Evolutionary conservation across 2,888 invertebrate genomes (phyloP).

Genomic region (Matsumyia berberina): DNA sequence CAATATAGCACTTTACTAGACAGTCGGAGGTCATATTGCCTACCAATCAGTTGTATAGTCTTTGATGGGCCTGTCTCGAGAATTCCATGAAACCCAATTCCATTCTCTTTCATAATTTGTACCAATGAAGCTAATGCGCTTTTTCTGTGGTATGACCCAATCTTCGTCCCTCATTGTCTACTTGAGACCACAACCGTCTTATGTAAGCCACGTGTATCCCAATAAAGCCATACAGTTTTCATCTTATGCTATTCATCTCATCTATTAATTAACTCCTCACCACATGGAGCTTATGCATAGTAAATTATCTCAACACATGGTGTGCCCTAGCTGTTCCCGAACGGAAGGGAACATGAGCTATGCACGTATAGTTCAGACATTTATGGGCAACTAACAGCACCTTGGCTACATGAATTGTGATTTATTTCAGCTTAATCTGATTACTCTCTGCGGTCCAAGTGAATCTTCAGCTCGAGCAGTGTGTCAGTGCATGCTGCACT

Average conservation of each 20-base stretch:
- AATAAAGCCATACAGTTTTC: not conserved
- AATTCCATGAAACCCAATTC: not conserved
- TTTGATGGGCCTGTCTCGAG: not conserved
- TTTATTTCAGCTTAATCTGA: conserved; percentile 55
- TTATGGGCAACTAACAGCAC: conserved; percentile 4
- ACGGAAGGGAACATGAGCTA: conserved; percentile 29
- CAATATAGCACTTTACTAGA: not conserved
- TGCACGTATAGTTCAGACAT: not conserved
- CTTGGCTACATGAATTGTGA: conserved; percentile 22
- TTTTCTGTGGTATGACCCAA: not conserved
- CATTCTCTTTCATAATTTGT: conserved; percentile 9
- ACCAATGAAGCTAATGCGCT: not conserved
- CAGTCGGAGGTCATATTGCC: not conserved
- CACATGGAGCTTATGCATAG: not conserved
- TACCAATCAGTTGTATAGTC: too few species aligned
- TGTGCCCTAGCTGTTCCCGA: conserved; percentile 5
- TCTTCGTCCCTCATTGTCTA: not conserved
- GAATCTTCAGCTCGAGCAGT: not conserved
- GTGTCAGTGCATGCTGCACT: conserved; percentile 22
- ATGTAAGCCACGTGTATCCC: not conserved
- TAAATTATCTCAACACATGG: conserved; percentile 5
- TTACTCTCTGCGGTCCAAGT: conserved; percentile 43
- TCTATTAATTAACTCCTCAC: conserved; percentile 34
- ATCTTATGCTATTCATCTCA: conserved; percentile 3
- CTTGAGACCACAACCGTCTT: not conserved